phyloP scores from a whole-genome alignment of 2,113 vertebrate species.

The Buteo buteo region DNA sequence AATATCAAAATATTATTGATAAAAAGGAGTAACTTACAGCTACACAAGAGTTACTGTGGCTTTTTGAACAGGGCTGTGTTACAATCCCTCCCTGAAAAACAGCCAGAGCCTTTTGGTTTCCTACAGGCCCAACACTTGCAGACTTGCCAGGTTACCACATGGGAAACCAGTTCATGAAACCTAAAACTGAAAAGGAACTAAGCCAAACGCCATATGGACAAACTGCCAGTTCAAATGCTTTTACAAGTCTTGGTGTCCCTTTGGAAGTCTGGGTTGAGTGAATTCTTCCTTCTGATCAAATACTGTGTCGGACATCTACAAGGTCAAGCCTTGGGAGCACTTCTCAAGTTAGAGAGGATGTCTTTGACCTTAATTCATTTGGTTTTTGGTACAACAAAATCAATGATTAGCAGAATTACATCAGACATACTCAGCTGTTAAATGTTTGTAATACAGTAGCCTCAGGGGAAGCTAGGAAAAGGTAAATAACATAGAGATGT shows the following conservation, averaged over 20 bases:
- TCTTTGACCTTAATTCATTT: not conserved
- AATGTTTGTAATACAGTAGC: not conserved
- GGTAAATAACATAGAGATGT: not conserved
- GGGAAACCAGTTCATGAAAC: slow-evolving; percentile 24
- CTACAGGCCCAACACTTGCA: not conserved
- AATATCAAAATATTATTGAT: not conserved
- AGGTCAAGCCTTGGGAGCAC: slow-evolving; percentile 17
- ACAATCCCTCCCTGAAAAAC: not conserved
- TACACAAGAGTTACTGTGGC: not conserved
- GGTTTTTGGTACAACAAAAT: not conserved
- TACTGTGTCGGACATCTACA: not conserved
- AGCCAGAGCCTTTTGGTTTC: not conserved
- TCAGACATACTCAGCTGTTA: not conserved
- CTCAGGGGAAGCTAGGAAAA: not conserved
- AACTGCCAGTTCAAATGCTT: not conserved
- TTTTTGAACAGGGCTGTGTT: not conserved
- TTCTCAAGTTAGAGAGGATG: not conserved
- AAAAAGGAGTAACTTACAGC: not conserved
- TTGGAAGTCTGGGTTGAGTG: slow-evolving; percentile 21
- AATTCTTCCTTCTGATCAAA: slow-evolving; percentile 1
- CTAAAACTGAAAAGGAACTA: not conserved
- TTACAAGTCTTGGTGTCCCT: not conserved
- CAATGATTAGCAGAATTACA: not conserved
- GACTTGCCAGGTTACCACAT: slow-evolving; percentile 23
- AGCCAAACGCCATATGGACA: slow-evolving; percentile 51